Conservation (phyloP, 1,140 invertebrate genomes). For the Phymorhynchus buccinoides region DNA sequence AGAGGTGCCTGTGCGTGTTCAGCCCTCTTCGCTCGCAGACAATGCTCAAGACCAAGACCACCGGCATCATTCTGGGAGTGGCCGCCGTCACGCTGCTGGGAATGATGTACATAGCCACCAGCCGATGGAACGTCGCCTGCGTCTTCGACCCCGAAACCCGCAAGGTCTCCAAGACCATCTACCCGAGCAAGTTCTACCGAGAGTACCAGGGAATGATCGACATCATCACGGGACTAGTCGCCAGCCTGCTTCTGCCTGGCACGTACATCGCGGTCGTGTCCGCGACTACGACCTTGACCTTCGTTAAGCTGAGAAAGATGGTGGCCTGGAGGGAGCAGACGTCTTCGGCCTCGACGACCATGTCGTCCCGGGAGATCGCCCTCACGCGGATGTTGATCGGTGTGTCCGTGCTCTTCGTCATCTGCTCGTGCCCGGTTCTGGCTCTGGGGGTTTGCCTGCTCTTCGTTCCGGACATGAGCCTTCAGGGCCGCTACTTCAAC, state of each 20-base stretch:
- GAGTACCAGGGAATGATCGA: neutral
- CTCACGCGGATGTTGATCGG: neutral
- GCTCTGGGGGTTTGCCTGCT: neutral
- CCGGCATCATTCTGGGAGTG: neutral
- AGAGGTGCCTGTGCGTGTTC: conserved; percentile 23
- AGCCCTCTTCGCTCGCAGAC: conserved; percentile 18
- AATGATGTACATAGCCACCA: neutral
- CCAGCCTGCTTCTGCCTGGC: neutral
- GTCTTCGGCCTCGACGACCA: conserved; percentile 11
- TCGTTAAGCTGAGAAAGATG: neutral
- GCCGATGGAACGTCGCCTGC: neutral
- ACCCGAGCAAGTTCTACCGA: neutral
- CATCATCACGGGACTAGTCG: neutral
- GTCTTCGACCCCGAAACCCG: conserved; percentile 8
- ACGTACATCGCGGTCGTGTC: neutral
- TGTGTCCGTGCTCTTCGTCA: conserved; percentile 16
- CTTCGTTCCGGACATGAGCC: neutral
- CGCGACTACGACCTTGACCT: neutral
- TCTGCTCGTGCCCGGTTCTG: neutral
- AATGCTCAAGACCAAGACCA: conserved; percentile 1
- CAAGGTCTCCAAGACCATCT: neutral
- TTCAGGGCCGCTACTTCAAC: conserved; percentile 5
- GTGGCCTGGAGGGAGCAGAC: neutral
- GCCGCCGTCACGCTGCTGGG: neutral
- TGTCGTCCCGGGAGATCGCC: neutral